Base-by-base conservation (phyloP, 1,140 invertebrate genomes). In the Brachionus plicatilis region DNA sequence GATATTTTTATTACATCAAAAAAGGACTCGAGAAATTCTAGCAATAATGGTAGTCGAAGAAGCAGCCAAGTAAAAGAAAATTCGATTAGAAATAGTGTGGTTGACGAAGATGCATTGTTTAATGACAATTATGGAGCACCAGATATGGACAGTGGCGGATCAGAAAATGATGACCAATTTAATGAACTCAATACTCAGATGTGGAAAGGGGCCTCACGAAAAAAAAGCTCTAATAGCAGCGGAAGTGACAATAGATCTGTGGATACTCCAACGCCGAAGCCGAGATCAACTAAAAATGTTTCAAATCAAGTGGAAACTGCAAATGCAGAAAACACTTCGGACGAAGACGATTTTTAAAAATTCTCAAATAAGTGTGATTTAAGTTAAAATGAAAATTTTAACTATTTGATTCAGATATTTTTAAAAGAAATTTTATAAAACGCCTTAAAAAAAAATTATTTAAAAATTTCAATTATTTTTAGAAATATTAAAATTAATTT, bases 21-120 rank as follows among this genome's bases (percentile, higher is more conserved):
- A 45, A 37, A 72, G 2, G 5, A 7, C 6, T 72, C 68, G 1
- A 41, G 4, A 12, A n/a, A 41, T n/a, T 12, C 20, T 20, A 72
- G 14, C 8, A 20, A 11, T 17, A 43, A 72, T 20, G n/a, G 12
- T 43, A 72, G 68, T 20, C 37, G 37, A 41, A 72, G 41, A 20
- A 72, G 37, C 20, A 43, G 33, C 17, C 24, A n/a, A 27, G 20
- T 29, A 29, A 76, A 50, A 29, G 43, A 47, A 27, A 50, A 50
- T 27, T 76, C 47, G 11, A 76, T 11, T 47, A 53, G 27, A 33
- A 37, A 76, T 24, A 37, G 33, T 47, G 27, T 14, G 1, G 72
- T 50, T 20, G 72, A 76, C 6, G 72, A 76, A 12, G 72, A 50
- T 29, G 72, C 41, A 29, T 76, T 76, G 43, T 76, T 76, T 47